Base-by-base conservation (phyloP, 1,140 invertebrate genomes). In the Phortica variegata region DNA sequence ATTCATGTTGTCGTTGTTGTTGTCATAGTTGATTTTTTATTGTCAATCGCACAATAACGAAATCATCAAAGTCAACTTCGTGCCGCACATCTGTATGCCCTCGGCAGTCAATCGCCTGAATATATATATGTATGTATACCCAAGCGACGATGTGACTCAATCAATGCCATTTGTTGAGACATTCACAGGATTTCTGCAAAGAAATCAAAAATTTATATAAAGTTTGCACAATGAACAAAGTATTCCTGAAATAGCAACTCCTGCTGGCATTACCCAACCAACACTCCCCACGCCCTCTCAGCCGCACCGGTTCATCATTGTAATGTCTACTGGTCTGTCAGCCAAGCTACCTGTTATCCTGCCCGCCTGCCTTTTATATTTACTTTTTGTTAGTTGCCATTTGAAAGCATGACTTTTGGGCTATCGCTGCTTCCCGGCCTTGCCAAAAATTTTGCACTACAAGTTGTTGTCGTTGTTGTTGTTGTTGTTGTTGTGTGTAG, bases 131-230 rank as follows among this genome's bases (percentile, higher is more conserved):
- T 29, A 10, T 34, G 33, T 66, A 66, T 66, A 63, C 63, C 63
- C 63, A 63, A 56, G 62, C 62, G n/a, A n/a, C n/a, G 62, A 68
- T 66, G 62, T 66, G 62, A 66, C 62, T 66, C 62, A 66, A 66
- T 66, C 62, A 66, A 66, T 66, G 62, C 63, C 62, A 68, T 66
- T 66, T 66, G 62, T 66, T 60, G 23, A 52, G 60, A 63, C 63
- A 68, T 68, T 63, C 63, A 66, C 63, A 63, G 63, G 57, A 66
- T 66, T 66, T 66, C 63, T 66, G 65, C 68, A 63, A 66, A 66
- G 63, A 66, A 66, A 66, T 66, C 63, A 66, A 66, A 66, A 66
- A 66, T 66, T 68, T 66, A 66, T 66, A 66, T 57, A 66, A 66
- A 66, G 63, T 66, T 66, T 66, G 63, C 63, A 66, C 63, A 66